Evolutionary conservation across 2,797 vertebrate genomes (phyloP).

Genomic region (Arremon brunneinucha): DNA sequence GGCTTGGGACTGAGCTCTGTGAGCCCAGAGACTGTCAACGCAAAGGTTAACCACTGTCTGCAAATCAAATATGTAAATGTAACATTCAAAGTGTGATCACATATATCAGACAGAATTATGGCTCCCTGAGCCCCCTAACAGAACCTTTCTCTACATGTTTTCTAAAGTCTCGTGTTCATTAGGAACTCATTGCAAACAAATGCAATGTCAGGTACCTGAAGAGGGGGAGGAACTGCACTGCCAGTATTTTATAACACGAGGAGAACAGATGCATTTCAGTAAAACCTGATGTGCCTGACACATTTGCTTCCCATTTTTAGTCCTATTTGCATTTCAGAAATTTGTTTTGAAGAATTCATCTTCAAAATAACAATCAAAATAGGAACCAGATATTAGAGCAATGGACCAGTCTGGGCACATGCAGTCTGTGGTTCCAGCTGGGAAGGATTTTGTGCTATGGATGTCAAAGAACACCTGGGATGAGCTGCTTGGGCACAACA

Average conservation of each 20-base stretch:
- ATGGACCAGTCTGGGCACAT: background rate
- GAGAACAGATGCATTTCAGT: fast-evolving
- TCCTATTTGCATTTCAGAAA: background rate
- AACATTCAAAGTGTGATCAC: conserved; percentile 59
- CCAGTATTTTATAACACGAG: background rate
- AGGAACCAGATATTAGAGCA: background rate
- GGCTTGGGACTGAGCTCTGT: background rate
- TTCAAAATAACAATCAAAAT: background rate
- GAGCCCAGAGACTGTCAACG: conserved; percentile 22
- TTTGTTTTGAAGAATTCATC: background rate
- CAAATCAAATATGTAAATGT: conserved; percentile 67
- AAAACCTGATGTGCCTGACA: background rate
- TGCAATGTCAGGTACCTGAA: background rate
- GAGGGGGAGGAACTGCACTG: background rate
- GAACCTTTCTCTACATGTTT: background rate
- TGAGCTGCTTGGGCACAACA: background rate
- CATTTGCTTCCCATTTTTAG: background rate
- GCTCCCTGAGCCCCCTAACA: background rate
- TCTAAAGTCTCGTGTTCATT: background rate
- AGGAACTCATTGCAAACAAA: conserved; percentile 34
- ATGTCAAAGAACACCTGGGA: background rate
- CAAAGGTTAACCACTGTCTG: conserved; percentile 56
- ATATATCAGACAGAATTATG: conserved; percentile 41
- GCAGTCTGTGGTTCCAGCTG: fast-evolving
- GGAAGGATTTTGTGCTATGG: background rate